Evolutionary conservation across 1,140 invertebrate genomes (phyloP).

Genomic region (Aphelenchoides fujianensis): DNA sequence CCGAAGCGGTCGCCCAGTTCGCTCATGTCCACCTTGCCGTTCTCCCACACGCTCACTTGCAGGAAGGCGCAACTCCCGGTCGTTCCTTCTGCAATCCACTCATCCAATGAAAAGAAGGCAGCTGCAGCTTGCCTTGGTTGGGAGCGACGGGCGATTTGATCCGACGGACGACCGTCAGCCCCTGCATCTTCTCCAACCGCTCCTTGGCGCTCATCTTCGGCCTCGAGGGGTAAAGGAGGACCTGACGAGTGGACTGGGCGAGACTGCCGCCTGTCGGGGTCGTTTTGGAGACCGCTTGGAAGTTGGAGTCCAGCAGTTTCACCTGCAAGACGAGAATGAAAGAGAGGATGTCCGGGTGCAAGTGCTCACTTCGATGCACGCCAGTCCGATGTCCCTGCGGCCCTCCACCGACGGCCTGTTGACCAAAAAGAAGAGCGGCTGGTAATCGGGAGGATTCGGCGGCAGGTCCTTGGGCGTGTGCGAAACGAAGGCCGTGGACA

Average conservation of each 20-base stretch:
- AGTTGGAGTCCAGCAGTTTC: background rate
- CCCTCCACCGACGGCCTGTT: constrained; percentile 45
- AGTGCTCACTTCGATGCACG: constrained; percentile 6
- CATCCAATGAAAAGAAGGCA: no score
- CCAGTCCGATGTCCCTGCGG: constrained; percentile 36
- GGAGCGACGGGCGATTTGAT: no score
- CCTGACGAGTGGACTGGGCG: background rate
- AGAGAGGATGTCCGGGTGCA: background rate
- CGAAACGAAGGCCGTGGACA: constrained; percentile 31
- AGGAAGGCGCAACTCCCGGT: no score
- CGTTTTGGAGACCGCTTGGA: background rate
- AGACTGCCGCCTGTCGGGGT: background rate
- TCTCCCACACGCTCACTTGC: constrained; percentile 47
- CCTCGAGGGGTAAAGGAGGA: background rate
- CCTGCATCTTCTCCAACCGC: background rate
- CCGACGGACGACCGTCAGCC: no score
- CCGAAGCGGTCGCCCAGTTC: constrained; percentile 30
- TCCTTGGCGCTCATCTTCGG: background rate
- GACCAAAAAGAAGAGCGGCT: constrained; percentile 33
- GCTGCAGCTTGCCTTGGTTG: no score
- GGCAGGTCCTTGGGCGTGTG: constrained; percentile 14
- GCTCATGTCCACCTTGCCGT: constrained; percentile 44
- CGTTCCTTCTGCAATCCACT: no score
- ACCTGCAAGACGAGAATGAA: background rate
- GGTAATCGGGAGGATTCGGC: constrained; percentile 35